Base-by-base conservation (phyloP, 2,888 invertebrate genomes). In the Malacosoma neustria region DNA sequence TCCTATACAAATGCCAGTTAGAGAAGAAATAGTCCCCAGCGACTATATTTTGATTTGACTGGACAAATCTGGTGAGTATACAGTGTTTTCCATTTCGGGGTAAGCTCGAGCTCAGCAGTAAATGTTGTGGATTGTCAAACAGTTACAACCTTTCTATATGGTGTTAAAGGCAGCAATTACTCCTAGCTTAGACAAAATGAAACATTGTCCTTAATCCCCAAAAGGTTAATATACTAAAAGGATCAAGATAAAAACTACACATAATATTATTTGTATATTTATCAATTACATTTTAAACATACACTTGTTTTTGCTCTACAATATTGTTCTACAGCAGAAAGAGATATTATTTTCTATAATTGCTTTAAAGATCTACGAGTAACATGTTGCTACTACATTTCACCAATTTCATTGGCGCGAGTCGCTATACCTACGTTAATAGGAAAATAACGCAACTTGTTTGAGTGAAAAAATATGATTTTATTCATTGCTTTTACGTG, bases 211-310 rank as follows among this genome's bases (percentile, higher is more conserved):
- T n/a, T n/a, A n/a, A n/a, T n/a, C n/a, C n/a, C n/a, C n/a, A n/a
- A n/a, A n/a, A n/a, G n/a, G n/a, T n/a, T n/a, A n/a, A n/a, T n/a
- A n/a, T n/a, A n/a, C n/a, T n/a, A n/a, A n/a, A n/a, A n/a, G n/a
- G n/a, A n/a, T n/a, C n/a, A 35, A 38, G 29, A 34, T 35, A 35
- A 34, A 13, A 13, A 13, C 3, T 1, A 29, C n/a, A 30, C n/a
- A 34, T 39, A 42, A 33, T 42, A 22, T 54, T 61, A 58, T 62
- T 60, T 63, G 64, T 75, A 72, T 77, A 74, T 75, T 77, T 73
- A 69, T 77, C 68, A 70, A 71, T 71, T 74, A 79, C 64, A 74
- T 72, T 69, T 71, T 72, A 72, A 69, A 70, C 68, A 73, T 75
- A 72, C 69, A 74, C 66, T 68, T 57, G 61, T 62, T 60, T 69